Evolutionary conservation across 2,888 invertebrate genomes (phyloP).

Genomic region (Myopa tessellatipennis): DNA sequence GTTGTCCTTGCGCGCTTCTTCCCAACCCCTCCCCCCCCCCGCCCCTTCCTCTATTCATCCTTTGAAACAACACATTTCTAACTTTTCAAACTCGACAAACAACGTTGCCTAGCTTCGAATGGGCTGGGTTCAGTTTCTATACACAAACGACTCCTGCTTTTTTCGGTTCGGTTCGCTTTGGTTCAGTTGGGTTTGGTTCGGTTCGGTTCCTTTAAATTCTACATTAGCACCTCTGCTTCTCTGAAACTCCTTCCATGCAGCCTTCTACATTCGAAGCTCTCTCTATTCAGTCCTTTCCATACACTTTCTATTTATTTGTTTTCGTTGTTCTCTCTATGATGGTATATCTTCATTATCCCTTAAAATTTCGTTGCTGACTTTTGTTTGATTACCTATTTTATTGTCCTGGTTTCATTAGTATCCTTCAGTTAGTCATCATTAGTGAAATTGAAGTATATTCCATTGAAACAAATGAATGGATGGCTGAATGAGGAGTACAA

Average conservation of each 20-base stretch:
- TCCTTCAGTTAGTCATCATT: slow-evolving; percentile 17
- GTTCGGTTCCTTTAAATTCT: not conserved
- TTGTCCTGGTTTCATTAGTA: slow-evolving; percentile 5
- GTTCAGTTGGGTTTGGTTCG: not conserved
- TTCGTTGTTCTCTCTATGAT: not conserved
- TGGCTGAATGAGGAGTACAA: not conserved
- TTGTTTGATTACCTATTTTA: slow-evolving; percentile 14
- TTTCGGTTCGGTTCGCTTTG: not conserved
- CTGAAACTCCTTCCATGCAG: no score
- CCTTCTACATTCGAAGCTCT: not conserved
- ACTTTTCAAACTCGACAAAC: slow-evolving; percentile 36
- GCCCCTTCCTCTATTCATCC: not conserved
- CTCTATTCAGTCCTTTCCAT: slow-evolving; percentile 9
- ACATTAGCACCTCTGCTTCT: no score
- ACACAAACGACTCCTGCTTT: not conserved
- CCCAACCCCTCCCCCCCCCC: not conserved
- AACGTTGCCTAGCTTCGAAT: slow-evolving; percentile 27
- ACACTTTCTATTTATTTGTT: slow-evolving; percentile 11
- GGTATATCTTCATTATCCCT: slow-evolving; percentile 10
- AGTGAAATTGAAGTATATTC: slow-evolving; percentile 30
- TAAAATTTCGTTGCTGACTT: slow-evolving; percentile 3
- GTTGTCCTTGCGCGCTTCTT: not conserved
- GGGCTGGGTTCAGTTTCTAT: not conserved
- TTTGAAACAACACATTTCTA: slow-evolving; percentile 35
- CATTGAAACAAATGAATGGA: slow-evolving; percentile 17